Evolutionary conservation across 2,113 vertebrate genomes (phyloP).

Genomic region (Rhegmatorhina hoffmannsi): DNA sequence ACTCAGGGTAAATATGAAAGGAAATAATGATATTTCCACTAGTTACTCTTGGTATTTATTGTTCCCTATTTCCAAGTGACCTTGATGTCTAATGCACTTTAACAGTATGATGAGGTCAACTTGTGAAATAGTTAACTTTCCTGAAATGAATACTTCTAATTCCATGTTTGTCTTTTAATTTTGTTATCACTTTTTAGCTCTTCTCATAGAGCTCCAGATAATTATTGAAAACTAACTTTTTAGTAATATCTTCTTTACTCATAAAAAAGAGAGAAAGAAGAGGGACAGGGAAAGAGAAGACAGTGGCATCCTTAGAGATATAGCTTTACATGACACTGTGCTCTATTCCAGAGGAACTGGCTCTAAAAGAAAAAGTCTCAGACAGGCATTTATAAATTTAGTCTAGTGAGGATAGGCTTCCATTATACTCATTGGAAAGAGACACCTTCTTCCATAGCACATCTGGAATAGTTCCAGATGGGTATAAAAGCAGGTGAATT

Average conservation of each 20-base stretch:
- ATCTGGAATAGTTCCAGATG: neutral
- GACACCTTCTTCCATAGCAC: neutral
- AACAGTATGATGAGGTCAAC: neutral
- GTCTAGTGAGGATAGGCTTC: neutral
- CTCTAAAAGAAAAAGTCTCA: neutral
- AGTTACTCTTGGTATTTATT: neutral
- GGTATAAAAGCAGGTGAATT: neutral
- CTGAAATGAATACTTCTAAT: neutral
- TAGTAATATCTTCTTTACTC: neutral
- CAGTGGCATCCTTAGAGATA: neutral
- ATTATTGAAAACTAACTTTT: neutral
- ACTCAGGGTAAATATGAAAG: neutral
- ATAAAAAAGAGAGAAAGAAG: neutral
- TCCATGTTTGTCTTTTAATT: neutral
- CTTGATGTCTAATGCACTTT: neutral
- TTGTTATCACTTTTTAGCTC: neutral
- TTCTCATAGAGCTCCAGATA: neutral
- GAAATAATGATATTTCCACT: neutral
- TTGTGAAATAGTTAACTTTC: neutral
- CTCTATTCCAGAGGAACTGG: neutral
- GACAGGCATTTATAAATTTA: neutral
- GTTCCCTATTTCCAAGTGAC: neutral
- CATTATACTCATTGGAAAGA: neutral
- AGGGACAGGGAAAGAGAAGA: neutral
- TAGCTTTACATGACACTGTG: neutral